phyloP scores from a whole-genome alignment of 2,797 vertebrate genomes.

The Bradypus variegatus region DNA sequence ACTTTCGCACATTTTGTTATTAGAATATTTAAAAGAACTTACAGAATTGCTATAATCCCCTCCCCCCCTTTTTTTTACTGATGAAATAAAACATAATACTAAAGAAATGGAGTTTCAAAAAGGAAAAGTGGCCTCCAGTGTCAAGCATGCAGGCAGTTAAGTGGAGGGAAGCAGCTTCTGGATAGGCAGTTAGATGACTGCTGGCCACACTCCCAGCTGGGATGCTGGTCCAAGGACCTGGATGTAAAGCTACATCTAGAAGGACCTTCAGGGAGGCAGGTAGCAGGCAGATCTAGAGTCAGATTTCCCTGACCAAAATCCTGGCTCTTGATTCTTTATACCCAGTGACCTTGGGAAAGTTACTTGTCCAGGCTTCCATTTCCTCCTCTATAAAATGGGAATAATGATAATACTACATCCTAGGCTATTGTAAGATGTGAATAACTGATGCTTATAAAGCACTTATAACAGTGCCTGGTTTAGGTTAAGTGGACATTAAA shows the following conservation, averaged over 20 bases:
- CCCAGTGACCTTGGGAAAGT: background rate
- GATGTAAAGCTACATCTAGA: background rate
- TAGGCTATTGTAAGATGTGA: background rate
- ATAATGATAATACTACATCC: background rate
- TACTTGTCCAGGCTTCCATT: background rate
- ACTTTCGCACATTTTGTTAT: background rate
- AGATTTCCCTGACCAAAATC: background rate
- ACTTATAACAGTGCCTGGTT: background rate
- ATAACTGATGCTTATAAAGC: background rate
- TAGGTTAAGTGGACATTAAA: background rate
- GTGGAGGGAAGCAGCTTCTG: background rate
- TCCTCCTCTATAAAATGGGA: background rate
- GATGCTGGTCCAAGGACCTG: accelerated
- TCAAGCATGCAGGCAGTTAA: accelerated
- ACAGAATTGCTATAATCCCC: background rate
- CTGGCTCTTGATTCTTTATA: background rate
- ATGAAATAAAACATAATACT: background rate
- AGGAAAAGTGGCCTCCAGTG: background rate
- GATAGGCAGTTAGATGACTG: background rate
- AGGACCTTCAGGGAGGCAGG: background rate
- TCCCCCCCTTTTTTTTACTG: background rate
- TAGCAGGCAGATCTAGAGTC: background rate
- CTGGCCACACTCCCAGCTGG: background rate
- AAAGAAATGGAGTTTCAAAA: background rate
- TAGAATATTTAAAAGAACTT: background rate